phyloP scores from a whole-genome alignment of 2,113 vertebrate species.

The Abramis brama region DNA sequence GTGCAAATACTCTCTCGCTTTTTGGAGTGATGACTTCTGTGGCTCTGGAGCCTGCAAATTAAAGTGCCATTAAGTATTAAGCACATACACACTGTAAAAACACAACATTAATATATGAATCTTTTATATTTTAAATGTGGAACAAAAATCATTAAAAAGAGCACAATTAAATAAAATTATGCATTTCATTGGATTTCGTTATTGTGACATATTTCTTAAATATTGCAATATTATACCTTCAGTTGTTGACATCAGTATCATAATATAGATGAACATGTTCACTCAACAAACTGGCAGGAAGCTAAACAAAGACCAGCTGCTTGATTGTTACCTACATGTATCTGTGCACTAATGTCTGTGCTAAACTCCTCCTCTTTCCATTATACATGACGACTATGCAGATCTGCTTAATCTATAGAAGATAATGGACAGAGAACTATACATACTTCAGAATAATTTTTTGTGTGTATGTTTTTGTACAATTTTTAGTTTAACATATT shows the following conservation, averaged over 20 bases:
- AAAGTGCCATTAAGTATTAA: not conserved
- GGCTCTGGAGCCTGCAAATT: not conserved
- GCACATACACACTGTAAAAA: not conserved
- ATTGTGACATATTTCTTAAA: too few relatives aligned
- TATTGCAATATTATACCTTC: not conserved
- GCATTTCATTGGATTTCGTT: too few relatives aligned
- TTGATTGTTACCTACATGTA: not conserved
- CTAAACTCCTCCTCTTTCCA: not conserved
- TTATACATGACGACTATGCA: not conserved
- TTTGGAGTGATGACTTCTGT: not conserved
- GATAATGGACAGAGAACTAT: not conserved
- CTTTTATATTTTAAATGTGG: not conserved
- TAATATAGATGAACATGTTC: constrained; percentile 20
- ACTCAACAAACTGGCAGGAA: not conserved
- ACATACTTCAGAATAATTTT: not conserved
- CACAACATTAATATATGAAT: not conserved
- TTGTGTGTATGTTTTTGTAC: not conserved
- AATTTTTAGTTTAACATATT: not conserved
- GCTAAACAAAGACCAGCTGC: not conserved
- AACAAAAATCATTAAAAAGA: too few relatives aligned
- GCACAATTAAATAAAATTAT: too few relatives aligned
- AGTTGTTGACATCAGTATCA: not conserved
- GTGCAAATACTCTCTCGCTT: not conserved
- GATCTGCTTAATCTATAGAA: not conserved
- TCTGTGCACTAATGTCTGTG: not conserved